Evolutionary conservation across 1,140 invertebrate species (phyloP), one percentile per base, ranked within the genome.

Genomic region (Macrotrachela quadricornifera): DNA sequence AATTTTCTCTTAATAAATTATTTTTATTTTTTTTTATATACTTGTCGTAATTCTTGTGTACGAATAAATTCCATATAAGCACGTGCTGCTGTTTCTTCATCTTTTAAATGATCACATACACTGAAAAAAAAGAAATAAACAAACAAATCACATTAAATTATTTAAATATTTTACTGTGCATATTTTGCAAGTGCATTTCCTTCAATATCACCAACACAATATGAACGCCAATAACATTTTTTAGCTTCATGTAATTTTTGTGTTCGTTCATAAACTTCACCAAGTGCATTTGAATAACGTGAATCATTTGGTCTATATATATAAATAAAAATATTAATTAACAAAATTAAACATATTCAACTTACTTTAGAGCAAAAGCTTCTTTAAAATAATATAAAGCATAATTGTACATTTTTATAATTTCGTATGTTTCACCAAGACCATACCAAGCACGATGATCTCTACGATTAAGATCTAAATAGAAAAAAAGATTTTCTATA

Each of bases 361-460:
- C 55, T 59, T 62, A 70, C 68, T 83, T 79, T 11, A 95, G 72
- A 60, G 82, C 76, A 59, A 94, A 86, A 1, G 92, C 92, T 72
- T 86, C 81, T 65, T 91, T 86, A 63, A 96, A 97, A 71, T 96
- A 97, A 69, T 94, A 91, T 17, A 96, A 75, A 60, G 85, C 86
- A 64, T 92, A 95, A 57, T 80, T 82, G 36, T 83, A 83, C 79
- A 96, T 83, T 71, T 94, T 94, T 15, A 97, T 70, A 47, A 97
- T 94, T 71, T 97, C 92, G 65, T 97, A 96, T 1, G 76, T 87
- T 71, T 97, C 92, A 6, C 92, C 92, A 9, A 99, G 73, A 14
- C 92, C 91, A 72, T 97, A 96, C 92, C 92, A 99, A 9, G 90
- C 92, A 60, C 91, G 75, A 66, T 91, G 96, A 66, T 92, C 86